Evolutionary conservation across 2,888 invertebrate genomes (phyloP).

Genomic region (Peribatodes rhomboidaria): DNA sequence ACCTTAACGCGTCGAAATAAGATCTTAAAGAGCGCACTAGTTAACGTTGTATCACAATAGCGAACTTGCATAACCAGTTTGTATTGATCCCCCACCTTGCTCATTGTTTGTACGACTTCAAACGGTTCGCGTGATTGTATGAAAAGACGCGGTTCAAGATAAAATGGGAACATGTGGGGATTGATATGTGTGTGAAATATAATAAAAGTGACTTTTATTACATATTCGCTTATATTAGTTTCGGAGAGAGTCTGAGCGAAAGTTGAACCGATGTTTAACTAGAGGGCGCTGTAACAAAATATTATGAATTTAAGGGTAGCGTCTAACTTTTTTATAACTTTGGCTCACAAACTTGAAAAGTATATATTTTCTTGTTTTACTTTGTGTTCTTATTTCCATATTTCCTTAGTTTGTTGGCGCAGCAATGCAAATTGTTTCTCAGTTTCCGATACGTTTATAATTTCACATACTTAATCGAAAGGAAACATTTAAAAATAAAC

Average conservation of each 20-base stretch:
- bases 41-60: constrained; percentile 50
- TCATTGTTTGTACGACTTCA: constrained; percentile 23
- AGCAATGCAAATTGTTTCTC: no score
- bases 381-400: no score
- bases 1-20: constrained; percentile 46
- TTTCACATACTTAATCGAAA: no score
- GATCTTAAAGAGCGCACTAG: constrained; percentile 41
- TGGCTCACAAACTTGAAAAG: no score
- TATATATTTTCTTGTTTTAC: no score
- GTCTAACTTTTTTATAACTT: no score
- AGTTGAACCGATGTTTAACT: background rate
- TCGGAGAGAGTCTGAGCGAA: constrained; percentile 21
- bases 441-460: no score
- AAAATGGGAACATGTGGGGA: constrained; percentile 47
- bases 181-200: constrained; percentile 57
- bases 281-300: background rate
- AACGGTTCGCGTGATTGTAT: constrained; percentile 35
- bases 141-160: constrained; percentile 44
- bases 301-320: background rate
- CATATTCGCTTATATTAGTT: constrained; percentile 45
- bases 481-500: no score
- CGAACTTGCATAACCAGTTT: constrained; percentile 53
- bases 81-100: constrained; percentile 43
- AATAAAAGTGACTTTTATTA: constrained; percentile 65
- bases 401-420: no score